Evolutionary conservation across 1,140 invertebrate genomes (phyloP).

Genomic region (Xylocopa sonorina): DNA sequence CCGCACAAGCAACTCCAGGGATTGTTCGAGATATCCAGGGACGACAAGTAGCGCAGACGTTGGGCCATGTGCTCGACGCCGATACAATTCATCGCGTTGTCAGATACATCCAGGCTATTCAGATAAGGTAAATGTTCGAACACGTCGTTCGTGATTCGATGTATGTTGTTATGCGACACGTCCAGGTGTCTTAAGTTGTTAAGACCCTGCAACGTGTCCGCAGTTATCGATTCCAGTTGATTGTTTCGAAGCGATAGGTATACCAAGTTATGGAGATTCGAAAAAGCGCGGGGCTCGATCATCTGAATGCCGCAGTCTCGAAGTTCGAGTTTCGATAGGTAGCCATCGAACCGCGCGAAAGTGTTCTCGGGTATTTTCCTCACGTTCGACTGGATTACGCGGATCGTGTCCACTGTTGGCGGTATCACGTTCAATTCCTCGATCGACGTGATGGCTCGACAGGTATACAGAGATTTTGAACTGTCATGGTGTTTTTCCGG

Average conservation of each 20-base stretch:
- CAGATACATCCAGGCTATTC: constrained; percentile 60
- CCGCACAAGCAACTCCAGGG: constrained; percentile 72
- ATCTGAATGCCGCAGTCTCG: constrained; percentile 66
- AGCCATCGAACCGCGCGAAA: constrained; percentile 64
- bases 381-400: constrained; percentile 58
- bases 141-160: constrained; percentile 61
- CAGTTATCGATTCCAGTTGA: constrained; percentile 52
- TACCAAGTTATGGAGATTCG: constrained; percentile 54
- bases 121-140: constrained; percentile 63
- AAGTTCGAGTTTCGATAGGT: constrained; percentile 63
- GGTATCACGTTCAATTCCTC: constrained; percentile 54
- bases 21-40: constrained; percentile 58
- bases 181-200: constrained; percentile 57
- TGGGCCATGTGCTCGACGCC: constrained; percentile 62
- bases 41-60: constrained; percentile 46
- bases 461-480: constrained; percentile 34
- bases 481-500: not conserved
- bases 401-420: constrained; percentile 46
- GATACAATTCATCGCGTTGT: constrained; percentile 71
- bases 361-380: constrained; percentile 43
- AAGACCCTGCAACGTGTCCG: constrained; percentile 49
- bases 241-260: constrained; percentile 62
- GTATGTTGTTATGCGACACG: constrained; percentile 68
- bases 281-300: constrained; percentile 64
- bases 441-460: constrained; percentile 45